These are phyloP conservation scores for Dastarcus helophoroides DNA, from an alignment of 2,888 invertebrate species.

Conservation along the genomic window DNA sequence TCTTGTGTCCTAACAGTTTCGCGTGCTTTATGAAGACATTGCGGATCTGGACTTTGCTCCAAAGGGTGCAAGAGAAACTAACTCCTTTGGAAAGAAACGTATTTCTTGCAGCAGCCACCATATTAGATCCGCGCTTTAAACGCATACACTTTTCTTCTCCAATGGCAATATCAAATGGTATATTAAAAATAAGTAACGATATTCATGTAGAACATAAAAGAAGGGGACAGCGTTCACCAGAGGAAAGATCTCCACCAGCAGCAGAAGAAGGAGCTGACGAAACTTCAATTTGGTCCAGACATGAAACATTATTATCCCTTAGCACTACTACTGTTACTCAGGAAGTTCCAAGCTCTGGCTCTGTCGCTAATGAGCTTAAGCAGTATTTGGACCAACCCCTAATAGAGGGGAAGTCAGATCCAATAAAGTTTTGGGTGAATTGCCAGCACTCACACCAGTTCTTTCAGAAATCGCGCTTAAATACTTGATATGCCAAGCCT, in stretches of 20 bases:
- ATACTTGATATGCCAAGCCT: slow-evolving; percentile 15
- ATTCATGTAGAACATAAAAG: slow-evolving; percentile 1
- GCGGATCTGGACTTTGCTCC: too few species aligned
- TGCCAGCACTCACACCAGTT: slow-evolving; percentile 19
- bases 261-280: too few species aligned
- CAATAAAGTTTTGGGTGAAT: slow-evolving; percentile 13
- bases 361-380: too few species aligned
- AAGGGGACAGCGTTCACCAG: neutral
- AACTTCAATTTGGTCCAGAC: too few species aligned
- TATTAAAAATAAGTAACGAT: neutral
- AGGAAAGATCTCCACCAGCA: neutral
- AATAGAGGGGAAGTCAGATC: slow-evolving; percentile 13
- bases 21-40: too few species aligned
- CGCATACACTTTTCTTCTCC: slow-evolving; percentile 11
- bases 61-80: too few species aligned
- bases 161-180: too few species aligned
- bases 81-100: slow-evolving; percentile 12
- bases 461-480: slow-evolving; percentile 22
- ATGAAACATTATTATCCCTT: too few species aligned
- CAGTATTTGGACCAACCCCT: slow-evolving; percentile 21
- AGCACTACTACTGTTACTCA: neutral
- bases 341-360: neutral
- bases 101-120: slow-evolving; percentile 17
- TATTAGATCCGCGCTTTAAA: slow-evolving; percentile 20
- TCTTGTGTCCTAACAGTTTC: too few species aligned